A percentile compares a stretch with the other conserved stretches of the same genome.
Conservation (phyloP, 2,113 vertebrate species). For the Dipodomys ordii region DNA sequence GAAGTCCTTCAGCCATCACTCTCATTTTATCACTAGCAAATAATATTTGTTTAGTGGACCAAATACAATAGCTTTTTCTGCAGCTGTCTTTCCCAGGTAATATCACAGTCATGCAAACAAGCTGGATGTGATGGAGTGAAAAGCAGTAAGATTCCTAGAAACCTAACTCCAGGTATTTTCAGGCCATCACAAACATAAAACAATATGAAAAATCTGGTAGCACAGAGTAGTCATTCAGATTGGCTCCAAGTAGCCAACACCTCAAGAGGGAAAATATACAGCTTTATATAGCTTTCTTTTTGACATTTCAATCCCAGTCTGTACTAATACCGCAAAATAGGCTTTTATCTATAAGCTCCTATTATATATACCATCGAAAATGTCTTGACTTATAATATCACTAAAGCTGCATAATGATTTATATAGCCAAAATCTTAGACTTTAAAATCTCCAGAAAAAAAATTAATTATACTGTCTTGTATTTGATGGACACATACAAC, state of each 20-base stretch:
- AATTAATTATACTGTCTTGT: background rate
- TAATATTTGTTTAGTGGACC: background rate
- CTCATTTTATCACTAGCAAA: conserved; percentile 8
- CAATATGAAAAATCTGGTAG: background rate
- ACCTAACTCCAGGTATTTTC: background rate
- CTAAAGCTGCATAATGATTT: background rate
- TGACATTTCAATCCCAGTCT: background rate
- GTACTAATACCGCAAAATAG: background rate
- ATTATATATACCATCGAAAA: background rate
- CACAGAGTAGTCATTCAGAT: background rate
- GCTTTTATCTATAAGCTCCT: background rate
- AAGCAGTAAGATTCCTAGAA: conserved; percentile 46
- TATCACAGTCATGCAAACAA: background rate
- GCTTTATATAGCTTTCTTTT: background rate
- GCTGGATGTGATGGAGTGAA: background rate
- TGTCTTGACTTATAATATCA: background rate
- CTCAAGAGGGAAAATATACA: background rate
- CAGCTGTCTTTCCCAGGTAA: conserved; percentile 1
- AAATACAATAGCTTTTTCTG: background rate
- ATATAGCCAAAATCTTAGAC: background rate
- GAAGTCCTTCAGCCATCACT: background rate
- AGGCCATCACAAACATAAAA: background rate
- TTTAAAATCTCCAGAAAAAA: background rate
- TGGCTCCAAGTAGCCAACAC: background rate
- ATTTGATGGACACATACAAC: background rate